Evolutionary conservation across 2,888 invertebrate species (phyloP), one percentile per base, ranked within the genome.

Genomic region (Eulithis testata): DNA sequence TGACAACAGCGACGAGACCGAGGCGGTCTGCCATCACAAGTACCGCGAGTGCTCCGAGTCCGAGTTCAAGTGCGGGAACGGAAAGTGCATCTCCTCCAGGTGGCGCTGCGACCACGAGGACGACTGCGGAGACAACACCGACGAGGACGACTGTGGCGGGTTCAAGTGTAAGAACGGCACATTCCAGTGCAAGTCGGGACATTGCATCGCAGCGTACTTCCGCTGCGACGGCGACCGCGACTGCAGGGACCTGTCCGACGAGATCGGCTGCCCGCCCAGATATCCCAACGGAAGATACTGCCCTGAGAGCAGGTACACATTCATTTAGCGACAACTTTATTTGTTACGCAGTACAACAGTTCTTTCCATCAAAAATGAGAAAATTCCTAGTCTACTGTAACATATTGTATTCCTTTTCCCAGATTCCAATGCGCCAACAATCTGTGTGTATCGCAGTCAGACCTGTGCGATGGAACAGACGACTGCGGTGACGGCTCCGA

Each of bases 91-190:
- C 58, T 98, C 98, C 0, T 96, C 96, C 0, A 94, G 98, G 69
- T 98, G 98, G 98, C 95, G 97, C 49, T 99, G 99, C 86, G 99
- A 99, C 83, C 97, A 97, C 87, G 98, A 99, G 85, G 98, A 99
- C 83, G 99, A 99, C 83, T 99, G 99, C 79, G 98, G 98, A 0
- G 99, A 99, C 85, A 97, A 97, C 76, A 96, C 97, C 3, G 99
- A 99, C 82, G 98, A 98, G 85, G 89, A 95, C 66, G 95, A 95
- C 60, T 98, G 98, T 79, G 95, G 95, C 56, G 96, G 96, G 4
- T 97, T 96, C 88, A 95, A 96, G 78, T 98, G 98, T 90, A 97
- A 97, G 93, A 96, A 97, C 70, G 97, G 97, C 43, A 97, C 97
- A 11, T 98, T 98, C 96, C 97, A 98, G 87, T 98, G 98, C 80